A percentile compares a stretch with the other conserved stretches of the same genome.
These are phyloP conservation scores for Drosophila parthenogenetica DNA, from an alignment of 2,888 invertebrate species.

Conservation along the genomic window DNA sequence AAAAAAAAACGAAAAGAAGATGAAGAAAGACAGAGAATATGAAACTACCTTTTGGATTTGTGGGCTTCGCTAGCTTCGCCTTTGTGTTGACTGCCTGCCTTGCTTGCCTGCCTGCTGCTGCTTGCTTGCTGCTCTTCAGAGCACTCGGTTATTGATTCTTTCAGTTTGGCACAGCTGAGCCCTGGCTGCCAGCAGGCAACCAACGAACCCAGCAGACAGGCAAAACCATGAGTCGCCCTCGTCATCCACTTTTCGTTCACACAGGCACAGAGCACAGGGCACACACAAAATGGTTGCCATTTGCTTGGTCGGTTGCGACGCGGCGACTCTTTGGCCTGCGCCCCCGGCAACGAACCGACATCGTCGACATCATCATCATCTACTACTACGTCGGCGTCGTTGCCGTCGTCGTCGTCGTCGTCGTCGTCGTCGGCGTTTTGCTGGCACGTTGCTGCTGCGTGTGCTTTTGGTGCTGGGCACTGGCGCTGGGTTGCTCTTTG, in stretches of 20 bases:
- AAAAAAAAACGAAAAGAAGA: background rate
- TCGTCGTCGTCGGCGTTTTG: constrained; percentile 38
- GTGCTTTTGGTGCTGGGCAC: constrained; percentile 50
- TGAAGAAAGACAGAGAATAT: constrained; percentile 22
- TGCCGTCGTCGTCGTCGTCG: constrained; percentile 39
- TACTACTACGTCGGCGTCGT: constrained; percentile 9
- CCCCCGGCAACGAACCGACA: constrained; percentile 68
- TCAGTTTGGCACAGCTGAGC: constrained; percentile 39
- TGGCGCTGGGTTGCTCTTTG: constrained; percentile 60
- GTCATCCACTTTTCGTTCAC: constrained; percentile 58
- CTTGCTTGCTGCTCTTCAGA: constrained; percentile 31
- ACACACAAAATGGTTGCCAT: constrained; percentile 74
- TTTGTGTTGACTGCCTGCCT: constrained; percentile 35
- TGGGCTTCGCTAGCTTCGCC: constrained; percentile 75
- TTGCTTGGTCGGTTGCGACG: constrained; percentile 23
- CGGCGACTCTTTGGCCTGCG: constrained; percentile 61
- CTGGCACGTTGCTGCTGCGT: constrained; percentile 70
- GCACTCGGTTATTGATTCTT: constrained; percentile 70
- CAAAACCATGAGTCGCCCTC: constrained; percentile 47
- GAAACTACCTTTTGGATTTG: constrained; percentile 59
- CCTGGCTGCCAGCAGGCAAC: constrained; percentile 23
- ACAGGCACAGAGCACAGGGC: background rate
- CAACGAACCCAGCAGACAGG: constrained; percentile 15
- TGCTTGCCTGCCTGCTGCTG: background rate
- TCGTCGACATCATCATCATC: constrained; percentile 48